phyloP scores from a whole-genome alignment of 1,140 invertebrate species.

The Pygmarrhopalites habei region DNA sequence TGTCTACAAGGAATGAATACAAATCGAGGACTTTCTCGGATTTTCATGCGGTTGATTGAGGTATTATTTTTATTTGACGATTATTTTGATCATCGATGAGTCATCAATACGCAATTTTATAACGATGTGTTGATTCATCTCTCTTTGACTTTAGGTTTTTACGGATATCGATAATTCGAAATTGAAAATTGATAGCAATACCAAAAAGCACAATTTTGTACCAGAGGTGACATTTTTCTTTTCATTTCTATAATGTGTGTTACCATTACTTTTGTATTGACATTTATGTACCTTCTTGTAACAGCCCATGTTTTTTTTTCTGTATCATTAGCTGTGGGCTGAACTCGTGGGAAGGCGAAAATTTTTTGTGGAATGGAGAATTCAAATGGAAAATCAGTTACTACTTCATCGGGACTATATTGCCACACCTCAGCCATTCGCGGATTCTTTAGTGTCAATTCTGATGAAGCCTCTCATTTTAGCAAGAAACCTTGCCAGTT shows the following conservation, averaged over 20 bases:
- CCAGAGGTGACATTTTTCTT: too few relatives aligned
- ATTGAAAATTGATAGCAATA: not conserved
- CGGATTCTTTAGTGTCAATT: not conserved
- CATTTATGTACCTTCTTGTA: too few relatives aligned
- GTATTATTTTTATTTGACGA: too few relatives aligned
- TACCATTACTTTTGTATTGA: too few relatives aligned
- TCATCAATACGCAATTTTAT: too few relatives aligned
- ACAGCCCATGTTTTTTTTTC: too few relatives aligned
- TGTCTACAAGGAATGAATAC: not conserved
- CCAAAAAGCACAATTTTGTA: not conserved
- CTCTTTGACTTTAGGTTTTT: too few relatives aligned
- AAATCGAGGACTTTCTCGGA: not conserved
- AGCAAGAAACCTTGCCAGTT: not conserved
- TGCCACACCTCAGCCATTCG: not conserved
- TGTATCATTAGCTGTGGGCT: not conserved
- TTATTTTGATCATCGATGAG: too few relatives aligned
- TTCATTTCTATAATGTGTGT: too few relatives aligned
- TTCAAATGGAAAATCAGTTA: not conserved
- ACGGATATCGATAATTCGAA: not conserved
- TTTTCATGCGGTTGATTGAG: constrained; percentile 12
- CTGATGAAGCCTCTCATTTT: not conserved
- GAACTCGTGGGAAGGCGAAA: not conserved
- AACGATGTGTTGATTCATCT: too few relatives aligned
- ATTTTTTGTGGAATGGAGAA: not conserved
- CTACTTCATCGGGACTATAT: not conserved